Base-by-base conservation (phyloP, 1,140 invertebrate species). In the Macrobrachium nipponense region DNA sequence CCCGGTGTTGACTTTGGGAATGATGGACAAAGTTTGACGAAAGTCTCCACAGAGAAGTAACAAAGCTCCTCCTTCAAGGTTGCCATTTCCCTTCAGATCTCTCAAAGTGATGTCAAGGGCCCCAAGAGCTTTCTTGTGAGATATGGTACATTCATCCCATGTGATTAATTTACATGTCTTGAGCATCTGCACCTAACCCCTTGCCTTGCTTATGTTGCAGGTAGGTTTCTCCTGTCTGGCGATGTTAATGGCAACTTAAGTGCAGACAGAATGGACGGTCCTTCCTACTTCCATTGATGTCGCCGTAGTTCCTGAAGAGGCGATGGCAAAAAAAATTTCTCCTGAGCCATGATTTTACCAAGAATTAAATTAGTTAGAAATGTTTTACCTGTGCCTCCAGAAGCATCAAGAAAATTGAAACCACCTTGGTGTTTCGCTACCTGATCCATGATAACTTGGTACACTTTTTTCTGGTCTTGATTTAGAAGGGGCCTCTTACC, bases 101-200 rank as follows among this genome's bases (percentile, higher is more conserved):
- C 20, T 15, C 68, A 72, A 23, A 17, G 68, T 72, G 11, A 14
- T 5, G 20, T 72, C 20, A 17, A 72, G 14, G 36, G 68, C 68
- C 68, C 36, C 68, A 72, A 14, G 20, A 72, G 68, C 20, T 23
- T 14, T 15, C 36, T 72, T 72, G 14, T 72, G 68, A 14, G 68
- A 3, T 8, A 72, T 72, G 14, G 68, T 72, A 20, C 68, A 8
- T 36, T 72, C 68, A 72, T 72, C 68, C 68, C 68, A 72, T 12
- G 8, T 8, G 8, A 72, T 72, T 12, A 72, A 36, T 12, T 23
- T n/a, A 72, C 14, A 14, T 23, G 14, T 12, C 14, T 20, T 17
- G 20, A 72, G 20, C 14, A 72, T 8, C 20, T 2, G 68, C n/a
- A n/a, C n/a, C n/a, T n/a, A n/a, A n/a, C n/a, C n/a, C n/a, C n/a